phyloP scores from a whole-genome alignment of 2,888 invertebrate genomes.

The Biston betularia region DNA sequence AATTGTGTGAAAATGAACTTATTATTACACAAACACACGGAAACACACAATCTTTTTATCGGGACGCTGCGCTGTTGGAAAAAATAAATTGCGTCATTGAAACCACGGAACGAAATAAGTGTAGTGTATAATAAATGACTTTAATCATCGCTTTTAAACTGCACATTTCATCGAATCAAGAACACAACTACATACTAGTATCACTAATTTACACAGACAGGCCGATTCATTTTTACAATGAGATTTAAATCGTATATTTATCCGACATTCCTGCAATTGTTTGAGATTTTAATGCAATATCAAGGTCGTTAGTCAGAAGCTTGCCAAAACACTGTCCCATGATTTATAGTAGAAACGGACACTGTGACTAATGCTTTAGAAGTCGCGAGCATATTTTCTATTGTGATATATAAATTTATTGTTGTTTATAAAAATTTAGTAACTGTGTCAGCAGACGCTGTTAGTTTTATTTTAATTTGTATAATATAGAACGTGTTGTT shows the following conservation, averaged over 20 bases:
- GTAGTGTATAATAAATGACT: background rate
- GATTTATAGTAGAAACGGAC: constrained; percentile 50
- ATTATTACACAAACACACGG: no score
- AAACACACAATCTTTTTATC: no score
- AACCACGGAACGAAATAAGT: background rate
- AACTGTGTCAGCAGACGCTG: constrained; percentile 48
- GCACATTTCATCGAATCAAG: constrained; percentile 12
- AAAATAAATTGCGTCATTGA: no score
- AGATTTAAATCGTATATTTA: constrained; percentile 44
- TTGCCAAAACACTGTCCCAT: constrained; percentile 68
- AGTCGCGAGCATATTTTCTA: constrained; percentile 52
- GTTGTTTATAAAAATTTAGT: constrained; percentile 56
- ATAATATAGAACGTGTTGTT: constrained; percentile 21
- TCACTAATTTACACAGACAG: constrained; percentile 11
- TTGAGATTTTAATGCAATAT: constrained; percentile 61
- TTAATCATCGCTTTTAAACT: constrained; percentile 2
- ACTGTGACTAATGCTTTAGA: constrained; percentile 46
- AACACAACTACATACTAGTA: background rate
- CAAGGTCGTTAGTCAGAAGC: constrained; percentile 59
- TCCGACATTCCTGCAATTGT: constrained; percentile 57
- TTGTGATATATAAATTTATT: constrained; percentile 53
- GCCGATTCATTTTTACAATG: constrained; percentile 26
- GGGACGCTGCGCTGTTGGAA: no score
- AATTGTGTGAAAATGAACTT: no score
- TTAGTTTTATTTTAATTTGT: constrained; percentile 24